A percentile compares a stretch with the other conserved stretches of the same genome.
Evolutionary conservation across 2,113 vertebrate species (phyloP).

Genomic region (Platysternon megacephalum): DNA sequence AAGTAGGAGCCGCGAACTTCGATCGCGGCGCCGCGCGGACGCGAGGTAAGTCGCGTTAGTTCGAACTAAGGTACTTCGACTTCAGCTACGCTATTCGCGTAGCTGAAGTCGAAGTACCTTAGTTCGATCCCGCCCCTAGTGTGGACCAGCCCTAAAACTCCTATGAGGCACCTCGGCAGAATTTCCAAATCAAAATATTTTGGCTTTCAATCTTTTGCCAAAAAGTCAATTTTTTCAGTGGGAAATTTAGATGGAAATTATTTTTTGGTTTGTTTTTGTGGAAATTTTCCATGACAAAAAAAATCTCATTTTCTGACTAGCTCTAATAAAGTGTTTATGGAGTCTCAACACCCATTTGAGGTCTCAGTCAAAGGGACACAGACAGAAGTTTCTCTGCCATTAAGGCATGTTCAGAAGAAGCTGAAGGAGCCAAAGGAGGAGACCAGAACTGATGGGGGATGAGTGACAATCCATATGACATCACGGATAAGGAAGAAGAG

Average conservation of each 20-base stretch:
- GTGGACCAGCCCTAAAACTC: no score
- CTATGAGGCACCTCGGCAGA: neutral
- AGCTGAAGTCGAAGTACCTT: no score
- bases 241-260: neutral
- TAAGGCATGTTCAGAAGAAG: neutral
- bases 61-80: no score
- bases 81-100: no score
- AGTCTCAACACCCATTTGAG: neutral
- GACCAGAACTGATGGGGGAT: neutral
- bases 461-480: neutral
- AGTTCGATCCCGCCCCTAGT: no score
- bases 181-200: neutral
- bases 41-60: no score
- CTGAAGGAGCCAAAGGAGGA: neutral
- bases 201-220: neutral
- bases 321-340: neutral
- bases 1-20: no score
- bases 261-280: neutral
- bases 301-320: neutral
- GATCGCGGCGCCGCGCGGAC: no score
- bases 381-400: neutral
- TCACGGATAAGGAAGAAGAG: neutral
- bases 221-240: neutral
- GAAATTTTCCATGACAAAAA: neutral
- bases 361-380: neutral